Evolutionary conservation across 2,888 invertebrate species (phyloP), one percentile per base, ranked within the genome.

Genomic region (Cheilosia soror): DNA sequence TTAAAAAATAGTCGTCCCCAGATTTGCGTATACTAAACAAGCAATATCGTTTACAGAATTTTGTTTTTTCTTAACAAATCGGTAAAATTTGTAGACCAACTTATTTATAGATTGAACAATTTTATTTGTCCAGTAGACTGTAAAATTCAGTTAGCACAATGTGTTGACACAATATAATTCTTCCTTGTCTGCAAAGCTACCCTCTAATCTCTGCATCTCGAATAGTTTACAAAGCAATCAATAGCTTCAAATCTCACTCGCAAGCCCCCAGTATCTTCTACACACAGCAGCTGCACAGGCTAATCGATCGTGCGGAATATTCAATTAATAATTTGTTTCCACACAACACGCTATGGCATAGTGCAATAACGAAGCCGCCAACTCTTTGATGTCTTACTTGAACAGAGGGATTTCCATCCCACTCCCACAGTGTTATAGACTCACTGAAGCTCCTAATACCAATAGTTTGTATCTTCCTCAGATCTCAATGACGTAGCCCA

Each of bases 371-470:
- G 1, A 72, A 42, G n/a, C n/a, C 57, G 69, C 62, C 44, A 33
- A 42, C 25, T 15, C 66, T 83, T 83, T 83, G 82, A 83, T 78
- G 78, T 83, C 78, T 83, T 49, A 72, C 55, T 78, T 42, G 2
- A 4, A 49, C 42, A 33, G 20, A 42, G 49, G 2, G 13, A 31
- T 20, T n/a, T 37, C 20, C 47, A 47, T 11, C 37, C 20, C 47
- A 20, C 71, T 40, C 40, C 71, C 31, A 37, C 58, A 25, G 47
- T 37, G 47, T 31, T 31, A 20, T 20, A 20, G 20, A 20, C 11
- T 11, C 33, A 25, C 57, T 15, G 20, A 62, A 27, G 15, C 6
- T 71, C 42, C 66, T 53, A 40, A 62, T 15, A 49, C 62, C 62
- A 57, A 69, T 69, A 69, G 20, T 57, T 63, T 37, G 53, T 62